A percentile compares a stretch with the other conserved stretches of the same genome.
Conservation (phyloP, 2,797 vertebrate genomes). For the Telmatherina bonti region DNA sequence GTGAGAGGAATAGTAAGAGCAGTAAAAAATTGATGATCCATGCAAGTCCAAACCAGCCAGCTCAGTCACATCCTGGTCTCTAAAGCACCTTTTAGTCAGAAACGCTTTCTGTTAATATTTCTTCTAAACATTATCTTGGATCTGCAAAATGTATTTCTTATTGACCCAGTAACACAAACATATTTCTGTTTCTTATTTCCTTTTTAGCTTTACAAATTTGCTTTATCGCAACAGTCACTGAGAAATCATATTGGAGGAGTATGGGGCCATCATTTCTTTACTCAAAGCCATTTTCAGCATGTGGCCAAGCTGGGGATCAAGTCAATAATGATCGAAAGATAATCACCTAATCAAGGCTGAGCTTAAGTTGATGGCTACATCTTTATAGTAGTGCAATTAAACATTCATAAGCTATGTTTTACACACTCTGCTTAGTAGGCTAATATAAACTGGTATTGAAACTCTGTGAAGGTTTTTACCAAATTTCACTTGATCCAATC, state of each 20-base stretch:
- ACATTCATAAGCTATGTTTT: background rate
- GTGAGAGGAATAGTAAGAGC: background rate
- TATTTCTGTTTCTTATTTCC: too few species aligned
- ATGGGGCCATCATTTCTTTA: too few species aligned
- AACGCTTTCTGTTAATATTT: background rate
- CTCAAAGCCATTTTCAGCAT: too few species aligned
- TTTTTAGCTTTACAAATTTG: background rate
- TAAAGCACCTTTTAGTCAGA: background rate
- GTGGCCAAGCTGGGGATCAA: too few species aligned
- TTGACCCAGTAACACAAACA: background rate
- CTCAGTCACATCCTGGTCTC: background rate
- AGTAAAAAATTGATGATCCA: background rate
- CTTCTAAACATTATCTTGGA: background rate
- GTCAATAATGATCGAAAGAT: too few species aligned
- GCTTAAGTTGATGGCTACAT: background rate
- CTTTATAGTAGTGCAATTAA: background rate
- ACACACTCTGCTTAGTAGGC: background rate
- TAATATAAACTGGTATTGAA: background rate
- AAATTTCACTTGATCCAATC: background rate
- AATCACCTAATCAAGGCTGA: too few species aligned
- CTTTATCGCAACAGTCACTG: background rate
- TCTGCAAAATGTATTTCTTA: background rate
- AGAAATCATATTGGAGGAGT: background rate
- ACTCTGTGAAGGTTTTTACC: background rate
- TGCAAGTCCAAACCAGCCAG: background rate